phyloP scores from a whole-genome alignment of 1,140 invertebrate genomes.

The Sinonovacula constricta region DNA sequence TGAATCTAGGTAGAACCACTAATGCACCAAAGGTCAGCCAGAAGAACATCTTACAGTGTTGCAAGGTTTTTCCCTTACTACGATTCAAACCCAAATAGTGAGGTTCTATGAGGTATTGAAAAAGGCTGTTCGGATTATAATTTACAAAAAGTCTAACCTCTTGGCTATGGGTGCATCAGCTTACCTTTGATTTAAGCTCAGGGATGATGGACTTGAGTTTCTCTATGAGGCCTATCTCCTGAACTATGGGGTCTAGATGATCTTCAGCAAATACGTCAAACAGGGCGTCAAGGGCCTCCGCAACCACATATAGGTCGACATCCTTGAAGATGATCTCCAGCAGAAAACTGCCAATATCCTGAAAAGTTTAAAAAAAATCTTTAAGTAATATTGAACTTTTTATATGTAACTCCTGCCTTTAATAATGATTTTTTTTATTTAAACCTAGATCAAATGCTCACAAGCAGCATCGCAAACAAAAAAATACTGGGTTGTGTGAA shows the following conservation, averaged over 20 bases:
- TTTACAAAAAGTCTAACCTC: background rate
- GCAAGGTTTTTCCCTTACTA: background rate
- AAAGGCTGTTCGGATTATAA: background rate
- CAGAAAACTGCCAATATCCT: conserved; percentile 73
- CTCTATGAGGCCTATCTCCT: conserved; percentile 82
- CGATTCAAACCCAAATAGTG: background rate
- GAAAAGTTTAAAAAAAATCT: too few species aligned
- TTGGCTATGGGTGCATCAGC: conserved; percentile 24
- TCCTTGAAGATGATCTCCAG: conserved; percentile 79
- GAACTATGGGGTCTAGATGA: conserved; percentile 83
- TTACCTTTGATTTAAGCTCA: conserved; percentile 84
- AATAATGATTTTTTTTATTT: too few species aligned
- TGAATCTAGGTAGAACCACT: too few species aligned
- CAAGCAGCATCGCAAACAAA: too few species aligned
- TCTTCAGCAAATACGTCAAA: conserved; percentile 90
- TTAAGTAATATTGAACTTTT: too few species aligned
- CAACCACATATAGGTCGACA: conserved; percentile 84
- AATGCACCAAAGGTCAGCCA: too few species aligned
- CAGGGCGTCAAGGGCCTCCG: conserved; percentile 86
- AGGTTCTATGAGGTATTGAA: background rate
- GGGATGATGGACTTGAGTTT: conserved; percentile 82
- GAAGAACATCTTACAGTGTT: background rate
- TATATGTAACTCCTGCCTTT: too few species aligned
- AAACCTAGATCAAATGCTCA: too few species aligned
- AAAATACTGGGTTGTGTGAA: too few species aligned